A percentile compares a stretch with the other conserved stretches of the same genome.
These are phyloP conservation scores for Saccostrea glomerata DNA, from an alignment of 1,140 invertebrate genomes.

Conservation along the genomic window DNA sequence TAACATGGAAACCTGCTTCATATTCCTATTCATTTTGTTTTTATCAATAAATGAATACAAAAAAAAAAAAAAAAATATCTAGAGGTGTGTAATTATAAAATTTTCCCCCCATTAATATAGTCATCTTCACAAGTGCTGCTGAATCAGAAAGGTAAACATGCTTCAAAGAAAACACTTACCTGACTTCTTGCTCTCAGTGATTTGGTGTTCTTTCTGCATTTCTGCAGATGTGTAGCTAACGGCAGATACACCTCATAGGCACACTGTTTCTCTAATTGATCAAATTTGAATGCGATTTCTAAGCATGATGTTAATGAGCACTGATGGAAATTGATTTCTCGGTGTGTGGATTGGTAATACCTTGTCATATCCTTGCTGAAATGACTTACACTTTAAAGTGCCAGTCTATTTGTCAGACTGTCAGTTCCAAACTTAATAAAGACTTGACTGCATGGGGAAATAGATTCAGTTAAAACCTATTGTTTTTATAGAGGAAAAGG, in stretches of 20 bases:
- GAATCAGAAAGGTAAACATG: neutral
- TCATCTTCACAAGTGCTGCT: neutral
- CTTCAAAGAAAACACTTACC: constrained; percentile 29
- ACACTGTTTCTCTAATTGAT: constrained; percentile 7
- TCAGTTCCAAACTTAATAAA: constrained; percentile 26
- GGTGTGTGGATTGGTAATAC: constrained; percentile 5
- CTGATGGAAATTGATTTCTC: constrained; percentile 29
- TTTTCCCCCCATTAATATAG: neutral
- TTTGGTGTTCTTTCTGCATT: neutral
- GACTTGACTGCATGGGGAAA: neutral
- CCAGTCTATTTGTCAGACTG: constrained; percentile 26
- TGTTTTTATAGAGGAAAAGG: neutral
- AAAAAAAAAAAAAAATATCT: neutral
- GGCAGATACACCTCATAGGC: constrained; percentile 21
- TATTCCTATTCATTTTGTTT: neutral
- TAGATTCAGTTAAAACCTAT: neutral
- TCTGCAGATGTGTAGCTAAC: constrained; percentile 22
- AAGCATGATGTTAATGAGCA: constrained; percentile 33
- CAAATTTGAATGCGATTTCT: constrained; percentile 34
- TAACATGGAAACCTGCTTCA: neutral
- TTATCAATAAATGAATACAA: neutral
- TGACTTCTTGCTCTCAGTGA: neutral
- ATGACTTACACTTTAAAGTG: constrained; percentile 23
- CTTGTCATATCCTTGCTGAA: constrained; percentile 18
- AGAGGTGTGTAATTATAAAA: neutral